Evolutionary conservation across 2,888 invertebrate genomes (phyloP), one percentile per base, ranked within the genome.

Genomic region (Arctia plantaginis): DNA sequence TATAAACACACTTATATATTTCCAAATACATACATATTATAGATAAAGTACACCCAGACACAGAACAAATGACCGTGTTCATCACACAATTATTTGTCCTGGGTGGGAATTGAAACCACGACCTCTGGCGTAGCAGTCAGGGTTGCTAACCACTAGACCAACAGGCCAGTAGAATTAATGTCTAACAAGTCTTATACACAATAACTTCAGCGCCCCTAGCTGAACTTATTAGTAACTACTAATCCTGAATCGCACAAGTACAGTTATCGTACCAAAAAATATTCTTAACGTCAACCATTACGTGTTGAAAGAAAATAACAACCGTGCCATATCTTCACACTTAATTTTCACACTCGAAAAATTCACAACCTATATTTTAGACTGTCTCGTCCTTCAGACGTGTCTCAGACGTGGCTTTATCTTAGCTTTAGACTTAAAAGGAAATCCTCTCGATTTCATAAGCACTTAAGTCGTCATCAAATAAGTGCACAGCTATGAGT

Each of bases 381-480:
- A 30, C 59, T 15, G 27, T 7, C 59, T 30, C 1, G 8, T 12
- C 51, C 23, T 23, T n/a, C 39, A n/a, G 4, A 35, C 35, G 12
- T 35, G 10, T 35, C 33, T 23, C 35, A 8, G n/a, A n/a, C n/a
- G n/a, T n/a, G n/a, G 35, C 23, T 20, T 30, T 62, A 62, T 30
- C 20, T 35, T 35, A 65, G 65, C 20, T 35, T 39, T n/a, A 33
- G 65, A 62, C 65, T 39, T 66, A 35, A 66, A 33, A 66, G 67
- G 15, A 55, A 69, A 59, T n/a, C 55, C 27, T 71, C 65, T 51
- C 66, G 51, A 47, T 51, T 66, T 55, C 66, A 35, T 39, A 66
- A 66, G 41, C 69, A 73, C 69, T 69, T 70, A 73, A 69, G 69
- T 33, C 23, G 30, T 44, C 65, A 13, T 35, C 68, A 44, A 62